Evolutionary conservation across 2,797 vertebrate genomes (phyloP), one percentile per base, ranked within the genome.

Genomic region (Gallinago solitaria): DNA sequence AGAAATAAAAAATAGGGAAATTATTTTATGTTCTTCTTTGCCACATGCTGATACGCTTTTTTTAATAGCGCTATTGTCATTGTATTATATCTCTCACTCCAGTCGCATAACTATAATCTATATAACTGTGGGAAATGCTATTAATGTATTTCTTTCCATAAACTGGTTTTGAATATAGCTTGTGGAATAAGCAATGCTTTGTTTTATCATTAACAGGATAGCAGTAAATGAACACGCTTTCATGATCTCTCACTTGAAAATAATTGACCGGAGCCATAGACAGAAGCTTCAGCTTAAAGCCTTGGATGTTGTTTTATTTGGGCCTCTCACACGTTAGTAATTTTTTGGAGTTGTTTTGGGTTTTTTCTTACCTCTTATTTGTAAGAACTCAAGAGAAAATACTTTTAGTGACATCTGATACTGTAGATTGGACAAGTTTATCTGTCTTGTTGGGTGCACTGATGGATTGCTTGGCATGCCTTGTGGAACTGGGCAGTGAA

Each of bases 241-340:
- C 95, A 99, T 99, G 98, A 99, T 98, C 43, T 98, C 98, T 93
- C 99, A 99, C 91, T 93, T 99, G 92, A 99, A 99, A 98, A 99
- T 99, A 96, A 98, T 98, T 94, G 99, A 99, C 97, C 99, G 99
- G 95, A 99, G 99, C 95, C 99, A 99, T 76, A 99, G 99, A 97
- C 99, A 99, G 82, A 99, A 99, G 68, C 98, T 99, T 90, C 99
- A 99, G 91, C 98, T 99, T 37, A 99, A 99, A 98, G 99, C 99
- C 2, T 97, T 99, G 61, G 99, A 99, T 57, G 99, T 99, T 4
- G 99, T 99, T 96, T 98, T 99, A 24, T 99, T 99, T 90, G 99
- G 99, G 83, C 99, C 99, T 82, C 98, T 99, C 19, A 98, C 99
- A 90, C 99, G 99, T 99, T 97, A 99, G 99, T 99, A 97, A 83